phyloP scores from a whole-genome alignment of 2,888 invertebrate species.

The Linyphia triangularis region DNA sequence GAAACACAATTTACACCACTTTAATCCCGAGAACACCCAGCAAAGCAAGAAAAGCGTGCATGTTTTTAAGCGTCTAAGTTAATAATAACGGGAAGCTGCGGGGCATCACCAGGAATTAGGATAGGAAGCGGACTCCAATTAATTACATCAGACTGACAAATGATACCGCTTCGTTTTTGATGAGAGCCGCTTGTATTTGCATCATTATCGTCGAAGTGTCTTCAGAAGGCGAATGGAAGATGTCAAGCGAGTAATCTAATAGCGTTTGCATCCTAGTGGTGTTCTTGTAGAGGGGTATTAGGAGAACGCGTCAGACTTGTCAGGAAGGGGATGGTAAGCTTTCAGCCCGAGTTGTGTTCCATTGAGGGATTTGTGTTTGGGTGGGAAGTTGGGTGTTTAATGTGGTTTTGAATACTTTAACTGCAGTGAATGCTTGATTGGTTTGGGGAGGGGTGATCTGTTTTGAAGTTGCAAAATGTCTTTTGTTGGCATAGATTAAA shows the following conservation, averaged over 20 bases:
- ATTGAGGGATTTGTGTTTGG: conserved; percentile 7
- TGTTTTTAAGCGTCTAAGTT: not conserved
- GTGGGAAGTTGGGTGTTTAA: not conserved
- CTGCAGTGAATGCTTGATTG: not conserved
- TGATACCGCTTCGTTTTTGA: conserved; percentile 1
- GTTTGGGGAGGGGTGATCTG: not conserved
- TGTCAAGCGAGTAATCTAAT: conserved; percentile 34
- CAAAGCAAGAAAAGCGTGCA: not conserved
- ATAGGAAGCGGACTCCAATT: not conserved
- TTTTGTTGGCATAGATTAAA: no score
- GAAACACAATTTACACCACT: not conserved
- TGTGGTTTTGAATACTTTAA: not conserved
- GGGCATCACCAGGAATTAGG: not conserved
- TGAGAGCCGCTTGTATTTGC: conserved; percentile 24
- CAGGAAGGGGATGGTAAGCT: conserved; percentile 9
- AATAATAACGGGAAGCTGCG: not conserved
- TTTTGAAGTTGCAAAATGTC: no score
- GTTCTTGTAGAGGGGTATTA: not conserved
- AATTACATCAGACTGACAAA: conserved; percentile 40
- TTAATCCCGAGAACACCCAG: not conserved
- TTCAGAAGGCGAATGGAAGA: not conserved
- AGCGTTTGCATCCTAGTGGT: no score
- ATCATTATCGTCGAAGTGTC: conserved; percentile 33
- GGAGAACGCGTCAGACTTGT: conserved; percentile 21
- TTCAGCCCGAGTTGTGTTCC: not conserved